Conservation (phyloP, 2,888 invertebrate genomes). For the Drosophila paracracens region DNA sequence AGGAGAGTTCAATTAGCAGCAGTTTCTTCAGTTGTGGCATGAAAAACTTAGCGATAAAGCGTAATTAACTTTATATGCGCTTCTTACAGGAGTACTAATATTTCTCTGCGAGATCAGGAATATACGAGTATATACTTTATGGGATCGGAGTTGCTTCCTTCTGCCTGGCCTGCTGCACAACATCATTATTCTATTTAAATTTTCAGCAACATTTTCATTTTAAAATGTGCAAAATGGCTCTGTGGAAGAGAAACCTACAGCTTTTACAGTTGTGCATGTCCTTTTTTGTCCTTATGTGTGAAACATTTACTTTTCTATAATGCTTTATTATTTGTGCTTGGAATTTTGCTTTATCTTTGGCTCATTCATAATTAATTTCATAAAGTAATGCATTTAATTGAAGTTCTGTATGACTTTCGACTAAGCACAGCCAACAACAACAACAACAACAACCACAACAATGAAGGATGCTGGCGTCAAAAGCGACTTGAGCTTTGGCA, state of each 20-base stretch:
- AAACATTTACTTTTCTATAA: conserved; percentile 5
- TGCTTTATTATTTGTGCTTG: neutral
- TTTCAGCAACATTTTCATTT: conserved; percentile 37
- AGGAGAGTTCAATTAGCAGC: neutral
- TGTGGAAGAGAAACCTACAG: conserved; percentile 1
- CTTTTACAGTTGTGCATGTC: conserved; percentile 8
- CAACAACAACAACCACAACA: neutral
- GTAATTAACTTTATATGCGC: no score
- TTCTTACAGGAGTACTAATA: neutral
- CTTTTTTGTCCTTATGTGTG: conserved; percentile 29
- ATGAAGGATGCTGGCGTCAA: neutral
- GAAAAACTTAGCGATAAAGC: neutral
- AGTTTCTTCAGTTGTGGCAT: neutral
- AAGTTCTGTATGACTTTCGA: conserved; percentile 66
- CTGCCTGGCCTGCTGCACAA: neutral
- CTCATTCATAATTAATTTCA: conserved; percentile 71
- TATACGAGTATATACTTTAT: neutral
- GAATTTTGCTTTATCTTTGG: conserved; percentile 37
- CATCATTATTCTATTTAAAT: conserved; percentile 36
- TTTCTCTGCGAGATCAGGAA: neutral
- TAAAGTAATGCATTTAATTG: conserved; percentile 74
- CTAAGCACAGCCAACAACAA: conserved; percentile 16
- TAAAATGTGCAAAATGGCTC: conserved; percentile 1
- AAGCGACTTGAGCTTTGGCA: conserved; percentile 18
- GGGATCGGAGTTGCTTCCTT: neutral